phyloP scores from a whole-genome alignment of 2,888 invertebrate genomes.

The Tenthredo livida region DNA sequence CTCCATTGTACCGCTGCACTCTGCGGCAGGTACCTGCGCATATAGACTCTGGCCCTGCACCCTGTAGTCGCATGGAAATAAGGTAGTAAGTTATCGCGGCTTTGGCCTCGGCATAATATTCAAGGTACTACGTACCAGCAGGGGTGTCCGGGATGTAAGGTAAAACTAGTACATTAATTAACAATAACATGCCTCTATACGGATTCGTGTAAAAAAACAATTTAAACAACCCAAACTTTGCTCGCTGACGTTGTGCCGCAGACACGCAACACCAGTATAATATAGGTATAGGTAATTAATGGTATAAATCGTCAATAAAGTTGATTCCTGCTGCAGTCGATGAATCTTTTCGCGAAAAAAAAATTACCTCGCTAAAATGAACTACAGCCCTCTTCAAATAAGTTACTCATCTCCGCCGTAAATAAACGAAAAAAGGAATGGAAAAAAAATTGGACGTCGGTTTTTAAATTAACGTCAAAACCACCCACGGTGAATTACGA shows the following conservation, averaged over 20 bases:
- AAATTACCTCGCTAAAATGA: too few relatives aligned
- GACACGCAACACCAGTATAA: conserved; percentile 63
- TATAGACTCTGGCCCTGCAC: not conserved
- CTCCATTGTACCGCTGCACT: too few relatives aligned
- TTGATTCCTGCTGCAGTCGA: conserved; percentile 61
- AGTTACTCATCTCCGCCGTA: too few relatives aligned
- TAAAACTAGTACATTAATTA: conserved; percentile 67
- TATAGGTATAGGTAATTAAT: conserved; percentile 61
- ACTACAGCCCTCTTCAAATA: not conserved
- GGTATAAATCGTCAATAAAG: conserved; percentile 64
- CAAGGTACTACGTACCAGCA: not conserved
- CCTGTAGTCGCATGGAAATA: conserved; percentile 26
- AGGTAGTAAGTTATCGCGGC: conserved; percentile 15
- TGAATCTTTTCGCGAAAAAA: conserved; percentile 6
- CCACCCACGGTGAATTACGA: conserved; percentile 70
- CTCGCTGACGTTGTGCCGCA: conserved; percentile 61
- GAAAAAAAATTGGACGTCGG: not conserved
- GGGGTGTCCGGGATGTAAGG: conserved; percentile 60
- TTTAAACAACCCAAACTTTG: conserved; percentile 59
- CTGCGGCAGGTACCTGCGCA: not conserved
- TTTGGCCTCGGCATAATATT: not conserved
- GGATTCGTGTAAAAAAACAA: conserved; percentile 64
- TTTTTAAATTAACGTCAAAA: conserved; percentile 58
- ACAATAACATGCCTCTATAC: conserved; percentile 65
- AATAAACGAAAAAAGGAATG: too few relatives aligned